Base-by-base conservation (phyloP, 2,888 invertebrate genomes). In the Achlya flavicornis region DNA sequence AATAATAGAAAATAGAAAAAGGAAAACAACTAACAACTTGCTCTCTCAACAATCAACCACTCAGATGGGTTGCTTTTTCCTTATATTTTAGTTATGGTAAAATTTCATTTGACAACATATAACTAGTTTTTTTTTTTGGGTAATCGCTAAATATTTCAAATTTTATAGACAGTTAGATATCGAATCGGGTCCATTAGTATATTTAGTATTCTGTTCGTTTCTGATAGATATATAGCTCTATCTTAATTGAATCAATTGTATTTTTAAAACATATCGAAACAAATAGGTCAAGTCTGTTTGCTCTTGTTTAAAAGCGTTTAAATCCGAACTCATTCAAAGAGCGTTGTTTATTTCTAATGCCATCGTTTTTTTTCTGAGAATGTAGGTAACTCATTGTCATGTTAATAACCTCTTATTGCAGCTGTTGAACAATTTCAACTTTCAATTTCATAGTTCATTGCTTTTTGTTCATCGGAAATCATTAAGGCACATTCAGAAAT, bases 221-320 rank as follows among this genome's bases (percentile, higher is more conserved):
- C 26, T 26, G 26, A 26, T 26, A 26, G 26, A 26, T 41, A 12
- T 11, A 41, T 41, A 41, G 41, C 12, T 41, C 3, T 41, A 41
- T 41, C 41, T 41, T 12, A 41, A 41, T 41, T 11, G 41, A 59
- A 41, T 59, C 59, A 59, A 59, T 46, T 46, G n/a, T 46, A 46
- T 46, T 46, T 46, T 46, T n/a, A n/a, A 46, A 46, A 46, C n/a
- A 46, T n/a, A 46, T 46, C 2, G n/a, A 65, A 65, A 68, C 68
- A 78, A 74, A 74, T 82, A 78, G 85, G 85, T 83, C 86, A 85
- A 79, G 79, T 80, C 74, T 75, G 14, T 79, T 76, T 69, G 72
- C 70, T 77, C 77, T 74, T 75, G 69, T 75, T 74, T 77, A 76
- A 72, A 75, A 71, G 64, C 66, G 72, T 79, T 78, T 78, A 78